Evolutionary conservation across 2,888 invertebrate genomes (phyloP).

Genomic region (Nymphalis urticae): DNA sequence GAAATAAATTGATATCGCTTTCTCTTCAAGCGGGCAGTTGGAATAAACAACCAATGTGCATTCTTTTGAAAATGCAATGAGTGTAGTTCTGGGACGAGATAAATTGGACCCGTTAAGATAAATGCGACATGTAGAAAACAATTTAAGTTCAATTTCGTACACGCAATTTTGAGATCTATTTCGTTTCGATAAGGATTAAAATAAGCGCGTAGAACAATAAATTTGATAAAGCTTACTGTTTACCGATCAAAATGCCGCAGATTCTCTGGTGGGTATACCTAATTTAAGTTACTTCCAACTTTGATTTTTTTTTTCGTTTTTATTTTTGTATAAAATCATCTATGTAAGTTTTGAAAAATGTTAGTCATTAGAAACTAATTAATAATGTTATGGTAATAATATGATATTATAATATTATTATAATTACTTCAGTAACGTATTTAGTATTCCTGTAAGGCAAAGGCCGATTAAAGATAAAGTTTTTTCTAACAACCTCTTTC

Average conservation of each 20-base stretch:
- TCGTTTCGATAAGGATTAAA: not conserved
- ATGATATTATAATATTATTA: too few species aligned
- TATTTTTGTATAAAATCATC: too few species aligned
- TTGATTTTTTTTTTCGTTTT: too few species aligned
- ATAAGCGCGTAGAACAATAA: not conserved
- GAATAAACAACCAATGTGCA: conserved; percentile 32
- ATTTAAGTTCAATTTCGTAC: not conserved
- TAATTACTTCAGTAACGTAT: too few species aligned
- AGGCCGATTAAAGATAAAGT: too few species aligned
- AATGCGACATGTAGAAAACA: conserved; percentile 5
- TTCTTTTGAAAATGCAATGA: conserved; percentile 27
- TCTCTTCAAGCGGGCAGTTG: conserved; percentile 31
- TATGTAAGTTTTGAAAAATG: too few species aligned
- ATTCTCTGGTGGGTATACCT: not conserved
- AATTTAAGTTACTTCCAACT: not conserved
- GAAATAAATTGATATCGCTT: conserved; percentile 35
- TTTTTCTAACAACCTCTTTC: too few species aligned
- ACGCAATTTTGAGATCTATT: not conserved
- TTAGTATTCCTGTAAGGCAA: too few species aligned
- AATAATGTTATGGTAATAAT: too few species aligned
- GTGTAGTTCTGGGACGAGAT: conserved; percentile 20
- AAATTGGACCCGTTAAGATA: conserved; percentile 33
- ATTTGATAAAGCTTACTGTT: not conserved
- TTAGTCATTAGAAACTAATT: too few species aligned
- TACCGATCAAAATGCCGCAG: not conserved